phyloP scores from a whole-genome alignment of 2,888 invertebrate genomes.

The Drosophila macrothrix region DNA sequence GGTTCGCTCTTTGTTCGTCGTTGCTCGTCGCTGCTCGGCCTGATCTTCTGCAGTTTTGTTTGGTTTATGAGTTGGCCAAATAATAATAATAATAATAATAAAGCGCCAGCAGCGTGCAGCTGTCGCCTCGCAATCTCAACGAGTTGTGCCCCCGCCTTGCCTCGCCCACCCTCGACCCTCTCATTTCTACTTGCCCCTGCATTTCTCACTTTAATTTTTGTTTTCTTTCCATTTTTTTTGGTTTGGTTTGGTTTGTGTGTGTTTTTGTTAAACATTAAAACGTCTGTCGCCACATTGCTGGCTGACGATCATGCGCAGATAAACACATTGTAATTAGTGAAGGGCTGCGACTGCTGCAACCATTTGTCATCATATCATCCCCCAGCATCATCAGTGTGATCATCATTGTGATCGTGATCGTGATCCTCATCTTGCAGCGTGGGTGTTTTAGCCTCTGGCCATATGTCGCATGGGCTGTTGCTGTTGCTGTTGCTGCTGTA shows the following conservation, averaged over 20 bases:
- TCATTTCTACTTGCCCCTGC: neutral
- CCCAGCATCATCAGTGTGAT: conserved; percentile 21
- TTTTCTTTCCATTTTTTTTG: neutral
- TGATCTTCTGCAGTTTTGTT: conserved; percentile 55
- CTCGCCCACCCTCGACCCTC: neutral
- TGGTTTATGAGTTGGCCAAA: conserved; percentile 77
- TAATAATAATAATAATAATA: conserved; percentile 62
- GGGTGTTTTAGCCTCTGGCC: conserved; percentile 42
- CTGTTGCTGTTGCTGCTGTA: conserved; percentile 41
- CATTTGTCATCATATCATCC: conserved; percentile 37
- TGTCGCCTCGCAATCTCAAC: conserved; percentile 64
- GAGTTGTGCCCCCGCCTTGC: conserved; percentile 36
- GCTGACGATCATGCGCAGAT: conserved; percentile 64
- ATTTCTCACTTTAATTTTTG: neutral
- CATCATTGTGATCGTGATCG: conserved; percentile 9
- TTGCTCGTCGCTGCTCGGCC: neutral
- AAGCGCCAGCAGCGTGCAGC: conserved; percentile 63
- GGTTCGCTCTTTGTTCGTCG: neutral
- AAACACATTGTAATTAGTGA: conserved; percentile 77
- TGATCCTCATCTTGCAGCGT: conserved; percentile 24
- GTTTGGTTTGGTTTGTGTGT: neutral
- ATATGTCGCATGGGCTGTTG: conserved; percentile 59
- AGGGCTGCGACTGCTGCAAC: conserved; percentile 46
- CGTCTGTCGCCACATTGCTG: conserved; percentile 74
- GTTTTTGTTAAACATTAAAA: conserved; percentile 44